Evolutionary conservation across 2,113 vertebrate species (phyloP), one percentile per base, ranked within the genome.

Genomic region (Eptesicus fuscus): DNA sequence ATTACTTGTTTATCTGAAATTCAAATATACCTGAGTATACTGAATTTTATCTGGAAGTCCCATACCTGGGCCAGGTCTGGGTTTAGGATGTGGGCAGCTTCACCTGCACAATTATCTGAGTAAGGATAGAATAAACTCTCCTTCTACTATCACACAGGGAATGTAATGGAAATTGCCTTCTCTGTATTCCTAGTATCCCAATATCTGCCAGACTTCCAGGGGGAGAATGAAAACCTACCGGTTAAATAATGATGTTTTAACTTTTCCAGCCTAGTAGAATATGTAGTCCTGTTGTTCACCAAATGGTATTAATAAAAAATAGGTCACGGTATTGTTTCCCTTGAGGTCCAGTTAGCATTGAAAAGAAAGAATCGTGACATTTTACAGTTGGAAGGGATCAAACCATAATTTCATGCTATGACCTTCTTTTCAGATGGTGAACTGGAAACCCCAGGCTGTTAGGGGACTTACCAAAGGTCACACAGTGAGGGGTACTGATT

Each of bases 401-500:
- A 71, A 70, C 10, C 17, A 28, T 35, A 92, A 86, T 49, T 73
- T 73, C 32, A 4, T 56, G 9, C 69, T 73, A 61, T 59, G 37
- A 56, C n/a, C 4, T 88, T 40, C 61, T 73, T 91, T 95, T 91
- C 79, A 88, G 35, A 97, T 17, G 28, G 91, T 86, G 49, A 84
- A 49, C 37, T 49, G 44, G 51, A 86, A 49, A 47, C n/a, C 22
- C 5, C 30, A 30, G 37, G 47, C 17, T 56, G 30, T 70, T 74
- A 47, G 5, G 44, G 4, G 9, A 76, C 35, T 76, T 91, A 51
- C 0, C 42, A 86, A 84, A 94, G 9, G 80, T 95, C 83, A 87
- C 4, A 47, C 5, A 20, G 35, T 40, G 61, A 85, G 73, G 44
- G 30, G 76, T 35, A 12, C 12, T 71, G 67, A 47, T 28, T 84